Conservation (phyloP, 2,888 invertebrate species). For the Idaea straminata region DNA sequence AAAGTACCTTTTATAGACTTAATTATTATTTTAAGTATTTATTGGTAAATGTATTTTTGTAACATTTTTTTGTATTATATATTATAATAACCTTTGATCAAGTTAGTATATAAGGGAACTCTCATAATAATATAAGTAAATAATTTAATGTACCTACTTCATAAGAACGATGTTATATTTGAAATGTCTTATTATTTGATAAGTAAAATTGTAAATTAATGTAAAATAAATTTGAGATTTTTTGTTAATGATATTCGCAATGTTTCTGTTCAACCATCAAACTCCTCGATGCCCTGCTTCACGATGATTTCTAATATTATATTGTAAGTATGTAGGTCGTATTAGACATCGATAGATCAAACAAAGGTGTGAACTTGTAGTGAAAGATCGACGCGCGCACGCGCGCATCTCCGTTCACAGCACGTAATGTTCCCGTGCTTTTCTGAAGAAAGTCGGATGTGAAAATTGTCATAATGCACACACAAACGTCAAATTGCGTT, state of each 20-base stretch:
- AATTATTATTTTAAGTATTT: constrained; percentile 71
- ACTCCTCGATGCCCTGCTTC: constrained; percentile 9
- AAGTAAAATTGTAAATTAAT: constrained; percentile 75
- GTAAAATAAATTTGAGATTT: constrained; percentile 78
- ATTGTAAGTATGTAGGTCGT: constrained; percentile 46
- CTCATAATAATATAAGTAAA: constrained; percentile 51
- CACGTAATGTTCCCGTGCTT: constrained; percentile 48
- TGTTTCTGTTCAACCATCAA: constrained; percentile 27
- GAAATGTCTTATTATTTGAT: constrained; percentile 60
- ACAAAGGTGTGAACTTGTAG: constrained; percentile 69
- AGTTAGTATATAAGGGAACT: constrained; percentile 26
- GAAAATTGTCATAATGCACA: constrained; percentile 74
- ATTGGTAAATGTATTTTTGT: constrained; percentile 57
- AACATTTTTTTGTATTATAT: constrained; percentile 60
- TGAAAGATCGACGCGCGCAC: constrained; percentile 40
- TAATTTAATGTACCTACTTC: constrained; percentile 26
- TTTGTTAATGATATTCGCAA: constrained; percentile 63
- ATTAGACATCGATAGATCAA: constrained; percentile 51
- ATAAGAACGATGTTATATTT: constrained; percentile 60
- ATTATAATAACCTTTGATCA: constrained; percentile 41
- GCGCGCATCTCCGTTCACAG: constrained; percentile 43
- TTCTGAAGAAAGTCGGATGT: constrained; percentile 77
- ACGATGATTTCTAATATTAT: constrained; percentile 11
- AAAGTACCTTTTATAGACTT: constrained; percentile 74
- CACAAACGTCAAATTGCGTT: constrained; percentile 58